phyloP scores from a whole-genome alignment of 2,113 vertebrate species.

The Nibea albiflora region DNA sequence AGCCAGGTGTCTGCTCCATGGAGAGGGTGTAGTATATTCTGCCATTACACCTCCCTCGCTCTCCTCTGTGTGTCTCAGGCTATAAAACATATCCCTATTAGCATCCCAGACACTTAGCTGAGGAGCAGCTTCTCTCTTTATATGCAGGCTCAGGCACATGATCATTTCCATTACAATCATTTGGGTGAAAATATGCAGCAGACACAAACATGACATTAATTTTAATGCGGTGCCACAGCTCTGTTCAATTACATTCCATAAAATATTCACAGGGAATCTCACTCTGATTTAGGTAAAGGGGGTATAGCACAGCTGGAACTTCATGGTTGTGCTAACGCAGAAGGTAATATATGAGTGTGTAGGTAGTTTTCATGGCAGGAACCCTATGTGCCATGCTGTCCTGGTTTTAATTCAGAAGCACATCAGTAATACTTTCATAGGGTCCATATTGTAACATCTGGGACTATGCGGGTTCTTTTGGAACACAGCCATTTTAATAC shows the following conservation, averaged over 20 bases:
- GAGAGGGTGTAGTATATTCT: slow-evolving; percentile 44
- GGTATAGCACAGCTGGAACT: slow-evolving; percentile 54
- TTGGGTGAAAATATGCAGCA: slow-evolving; percentile 76
- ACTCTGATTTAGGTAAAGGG: slow-evolving; percentile 66
- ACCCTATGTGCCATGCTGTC: slow-evolving; percentile 5
- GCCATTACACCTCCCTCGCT: slow-evolving; percentile 52
- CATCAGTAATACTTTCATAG: slow-evolving; percentile 8
- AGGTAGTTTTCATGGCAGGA: slow-evolving; percentile 21
- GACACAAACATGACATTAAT: slow-evolving; percentile 81
- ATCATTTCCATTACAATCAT: slow-evolving; percentile 82
- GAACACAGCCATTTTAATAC: not conserved
- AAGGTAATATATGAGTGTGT: slow-evolving; percentile 31
- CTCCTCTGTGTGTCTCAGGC: slow-evolving; percentile 57
- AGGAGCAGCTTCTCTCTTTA: slow-evolving; percentile 60
- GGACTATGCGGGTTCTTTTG: not conserved
- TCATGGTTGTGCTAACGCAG: slow-evolving; percentile 18
- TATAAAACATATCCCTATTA: slow-evolving; percentile 78
- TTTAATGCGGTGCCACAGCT: slow-evolving; percentile 78
- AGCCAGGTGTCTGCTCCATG: slow-evolving; percentile 43
- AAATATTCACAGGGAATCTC: slow-evolving; percentile 81
- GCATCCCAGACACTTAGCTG: slow-evolving; percentile 69
- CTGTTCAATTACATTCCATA: slow-evolving; percentile 79
- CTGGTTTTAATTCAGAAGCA: slow-evolving; percentile 32
- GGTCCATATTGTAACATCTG: slow-evolving; percentile 11
- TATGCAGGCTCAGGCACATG: slow-evolving; percentile 72